These are phyloP conservation scores for Bombus sibiricus DNA, from an alignment of 1,140 invertebrate species.

Conservation along the genomic window DNA sequence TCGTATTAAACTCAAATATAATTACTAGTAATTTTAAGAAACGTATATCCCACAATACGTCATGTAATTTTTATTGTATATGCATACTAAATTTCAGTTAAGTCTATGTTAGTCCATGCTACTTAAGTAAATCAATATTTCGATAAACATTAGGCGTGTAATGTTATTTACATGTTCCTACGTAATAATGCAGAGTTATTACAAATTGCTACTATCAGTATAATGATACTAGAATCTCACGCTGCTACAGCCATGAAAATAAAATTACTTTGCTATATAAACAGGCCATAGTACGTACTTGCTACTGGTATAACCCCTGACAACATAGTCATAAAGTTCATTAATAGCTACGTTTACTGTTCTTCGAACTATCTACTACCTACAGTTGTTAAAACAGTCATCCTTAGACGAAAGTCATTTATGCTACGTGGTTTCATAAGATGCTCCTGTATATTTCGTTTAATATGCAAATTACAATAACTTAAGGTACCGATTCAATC, in stretches of 20 bases:
- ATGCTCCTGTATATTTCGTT: not conserved
- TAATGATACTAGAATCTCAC: not conserved
- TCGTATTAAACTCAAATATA: not conserved
- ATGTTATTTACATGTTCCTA: not conserved
- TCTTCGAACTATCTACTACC: not conserved
- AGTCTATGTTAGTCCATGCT: too few species aligned
- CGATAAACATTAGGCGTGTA: not conserved
- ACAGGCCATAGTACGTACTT: not conserved
- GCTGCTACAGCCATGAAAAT: not conserved
- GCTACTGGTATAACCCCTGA: not conserved
- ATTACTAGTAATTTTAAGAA: not conserved
- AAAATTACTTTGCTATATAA: not conserved
- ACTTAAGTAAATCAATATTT: not conserved
- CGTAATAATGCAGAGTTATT: not conserved
- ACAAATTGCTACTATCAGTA: not conserved
- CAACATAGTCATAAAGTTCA: not conserved
- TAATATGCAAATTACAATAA: not conserved
- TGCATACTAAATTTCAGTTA: not conserved
- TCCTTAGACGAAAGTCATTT: not conserved
- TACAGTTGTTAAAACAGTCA: not conserved
- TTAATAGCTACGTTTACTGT: slow-evolving; percentile 10
- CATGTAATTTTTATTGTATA: not conserved
- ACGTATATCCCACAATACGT: not conserved
- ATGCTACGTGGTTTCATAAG: not conserved
- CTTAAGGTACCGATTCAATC: not conserved